Conservation (phyloP, 35 echinoderm and acorn worm species). For the Anneissia japonica region DNA sequence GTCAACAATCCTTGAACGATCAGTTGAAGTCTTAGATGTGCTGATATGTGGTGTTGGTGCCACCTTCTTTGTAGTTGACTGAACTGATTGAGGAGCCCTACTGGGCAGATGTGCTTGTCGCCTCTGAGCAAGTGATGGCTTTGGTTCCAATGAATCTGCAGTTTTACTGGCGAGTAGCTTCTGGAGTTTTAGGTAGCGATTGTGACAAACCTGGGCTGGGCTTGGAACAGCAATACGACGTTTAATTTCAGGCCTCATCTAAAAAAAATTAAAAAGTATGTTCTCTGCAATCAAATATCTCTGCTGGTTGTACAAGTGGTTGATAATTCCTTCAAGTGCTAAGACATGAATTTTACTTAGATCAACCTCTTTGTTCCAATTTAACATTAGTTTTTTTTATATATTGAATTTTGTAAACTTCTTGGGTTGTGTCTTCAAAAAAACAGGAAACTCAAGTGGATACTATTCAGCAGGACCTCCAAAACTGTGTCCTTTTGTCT, state of each 20-base stretch:
- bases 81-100: neutral
- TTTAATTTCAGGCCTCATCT: constrained; percentile 21
- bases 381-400: no score
- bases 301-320: constrained; percentile 19
- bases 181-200: constrained; percentile 52
- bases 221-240: constrained; percentile 36
- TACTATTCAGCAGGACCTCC: no score
- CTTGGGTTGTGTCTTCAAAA: no score
- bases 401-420: no score
- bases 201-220: constrained; percentile 83
- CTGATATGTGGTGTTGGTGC: neutral
- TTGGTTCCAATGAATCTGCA: neutral
- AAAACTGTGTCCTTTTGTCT: no score
- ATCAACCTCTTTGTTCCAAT: no score
- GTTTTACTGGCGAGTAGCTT: constrained; percentile 29
- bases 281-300: neutral
- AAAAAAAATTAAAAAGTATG: neutral
- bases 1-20: neutral
- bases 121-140: neutral
- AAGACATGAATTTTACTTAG: neutral
- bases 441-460: no score
- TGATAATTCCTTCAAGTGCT: constrained; percentile 1
- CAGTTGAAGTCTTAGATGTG: neutral
- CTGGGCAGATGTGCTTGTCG: neutral
- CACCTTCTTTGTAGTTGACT: neutral